Base-by-base conservation (phyloP, 2,888 invertebrate genomes). In the Drosophila mimica region DNA sequence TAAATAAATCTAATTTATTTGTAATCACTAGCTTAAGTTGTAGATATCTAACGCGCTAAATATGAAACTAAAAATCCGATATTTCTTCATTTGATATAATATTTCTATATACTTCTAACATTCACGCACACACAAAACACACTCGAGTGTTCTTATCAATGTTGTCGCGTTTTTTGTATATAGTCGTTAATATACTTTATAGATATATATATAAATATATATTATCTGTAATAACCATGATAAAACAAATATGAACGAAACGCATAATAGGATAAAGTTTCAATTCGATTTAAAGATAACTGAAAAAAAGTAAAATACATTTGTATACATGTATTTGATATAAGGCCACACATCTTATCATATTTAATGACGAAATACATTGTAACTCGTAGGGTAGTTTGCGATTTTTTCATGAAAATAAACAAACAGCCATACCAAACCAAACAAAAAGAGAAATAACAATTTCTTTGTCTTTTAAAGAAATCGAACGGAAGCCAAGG, bases 11-110 rank as follows among this genome's bases (percentile, higher is more conserved):
- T 64, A 81, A 74, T 67, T 81, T 89, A 87, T 79, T 83, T 59
- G 63, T 85, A 83, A 85, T 67, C 69, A 70, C 58, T 89, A 85
- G 89, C 48, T 60, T 82, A 89, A 88, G 87, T 73, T 87, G 86
- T 87, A 87, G 89, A 86, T 87, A 79, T 70, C 49, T 77, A 84
- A 63, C 30, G 54, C 49, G 64, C 67, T 53, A 62, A 20, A 62
- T 64, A 38, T 65, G 33, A 28, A 46, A 33, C 43, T 25, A 20
- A 51, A 69, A 68, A 17, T 11, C 56, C 58, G 20, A 67, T 48
- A 52, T 59, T 63, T 60, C 38, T 58, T 51, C 30, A 20, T 33
- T 52, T 34, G 68, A 56, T 54, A 74, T 67, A 62, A 20, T 13
- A 49, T 15, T 34, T 57, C n/a, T 25, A 46, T 51, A 49, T 28